Conservation (phyloP, 2,888 invertebrate genomes). For the Thera britannica region DNA sequence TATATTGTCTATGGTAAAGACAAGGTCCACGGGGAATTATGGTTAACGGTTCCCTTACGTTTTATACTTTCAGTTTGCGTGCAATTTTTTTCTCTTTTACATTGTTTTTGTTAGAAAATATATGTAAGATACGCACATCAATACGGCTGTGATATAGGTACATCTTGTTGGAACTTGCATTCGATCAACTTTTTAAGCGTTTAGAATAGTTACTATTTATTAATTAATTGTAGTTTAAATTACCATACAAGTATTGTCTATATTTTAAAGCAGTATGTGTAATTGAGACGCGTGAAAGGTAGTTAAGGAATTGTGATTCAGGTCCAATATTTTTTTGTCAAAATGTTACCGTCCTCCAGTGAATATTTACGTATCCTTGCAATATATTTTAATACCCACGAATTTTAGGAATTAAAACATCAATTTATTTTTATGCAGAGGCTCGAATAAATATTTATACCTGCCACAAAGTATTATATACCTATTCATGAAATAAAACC, state of each 20-base stretch:
- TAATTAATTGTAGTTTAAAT: constrained; percentile 57
- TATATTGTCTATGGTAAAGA: no score
- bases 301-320: constrained; percentile 43
- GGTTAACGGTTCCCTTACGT: constrained; percentile 17
- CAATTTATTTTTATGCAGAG: constrained; percentile 36
- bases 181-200: constrained; percentile 57
- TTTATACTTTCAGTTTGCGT: constrained; percentile 40
- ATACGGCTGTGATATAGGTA: constrained; percentile 76
- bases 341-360: constrained; percentile 77
- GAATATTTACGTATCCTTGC: constrained; percentile 42
- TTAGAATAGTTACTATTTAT: constrained; percentile 53
- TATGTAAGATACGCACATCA: constrained; percentile 73
- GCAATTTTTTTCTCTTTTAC: constrained; percentile 53
- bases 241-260: constrained; percentile 80
- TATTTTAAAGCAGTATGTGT: constrained; percentile 64
- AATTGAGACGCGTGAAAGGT: constrained; percentile 61
- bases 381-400: constrained; percentile 19
- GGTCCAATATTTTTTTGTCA: constrained; percentile 54
- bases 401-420: constrained; percentile 19
- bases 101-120: constrained; percentile 48
- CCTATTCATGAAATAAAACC: constrained; percentile 9
- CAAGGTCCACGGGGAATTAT: constrained; percentile 4
- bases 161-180: constrained; percentile 61
- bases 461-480: neutral
- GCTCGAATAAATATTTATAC: constrained; percentile 44